Conservation (phyloP, 2,797 vertebrate genomes). For the Ciconia nigra region DNA sequence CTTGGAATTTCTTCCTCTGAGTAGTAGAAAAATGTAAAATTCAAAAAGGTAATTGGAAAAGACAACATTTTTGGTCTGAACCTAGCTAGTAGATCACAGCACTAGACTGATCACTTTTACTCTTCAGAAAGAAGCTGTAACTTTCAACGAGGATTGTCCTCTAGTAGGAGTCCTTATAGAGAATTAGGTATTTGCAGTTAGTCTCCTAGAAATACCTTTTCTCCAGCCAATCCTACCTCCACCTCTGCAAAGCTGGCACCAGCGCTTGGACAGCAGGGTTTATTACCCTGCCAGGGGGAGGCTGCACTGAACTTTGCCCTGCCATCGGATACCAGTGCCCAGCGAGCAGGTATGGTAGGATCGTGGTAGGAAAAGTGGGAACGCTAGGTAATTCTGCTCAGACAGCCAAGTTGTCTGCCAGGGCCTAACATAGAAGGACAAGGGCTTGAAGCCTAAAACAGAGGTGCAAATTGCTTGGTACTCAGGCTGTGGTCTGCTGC, state of each 20-base stretch:
- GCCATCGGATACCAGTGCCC: neutral
- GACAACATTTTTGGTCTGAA: neutral
- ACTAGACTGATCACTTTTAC: neutral
- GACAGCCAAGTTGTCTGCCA: constrained; percentile 34
- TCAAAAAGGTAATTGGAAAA: neutral
- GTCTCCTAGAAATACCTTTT: neutral
- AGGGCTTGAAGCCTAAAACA: constrained; percentile 42
- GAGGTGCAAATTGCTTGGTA: constrained; percentile 55
- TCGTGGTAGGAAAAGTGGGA: neutral
- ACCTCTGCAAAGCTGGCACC: neutral
- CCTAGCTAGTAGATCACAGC: neutral
- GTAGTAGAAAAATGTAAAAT: neutral
- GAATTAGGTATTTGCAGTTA: neutral
- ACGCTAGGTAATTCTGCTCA: constrained; percentile 38
- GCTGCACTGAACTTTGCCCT: neutral
- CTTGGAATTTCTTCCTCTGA: neutral
- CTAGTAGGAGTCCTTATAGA: neutral
- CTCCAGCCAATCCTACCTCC: neutral
- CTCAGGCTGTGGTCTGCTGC: constrained; percentile 38
- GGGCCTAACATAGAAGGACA: constrained; percentile 6
- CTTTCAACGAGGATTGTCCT: neutral
- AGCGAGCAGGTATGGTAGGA: neutral
- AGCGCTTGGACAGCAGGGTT: neutral
- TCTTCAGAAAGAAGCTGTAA: neutral
- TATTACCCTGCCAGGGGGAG: neutral